Evolutionary conservation across 2,797 vertebrate species (phyloP), one percentile per base, ranked within the genome.

Genomic region (Peromyscus eremicus): DNA sequence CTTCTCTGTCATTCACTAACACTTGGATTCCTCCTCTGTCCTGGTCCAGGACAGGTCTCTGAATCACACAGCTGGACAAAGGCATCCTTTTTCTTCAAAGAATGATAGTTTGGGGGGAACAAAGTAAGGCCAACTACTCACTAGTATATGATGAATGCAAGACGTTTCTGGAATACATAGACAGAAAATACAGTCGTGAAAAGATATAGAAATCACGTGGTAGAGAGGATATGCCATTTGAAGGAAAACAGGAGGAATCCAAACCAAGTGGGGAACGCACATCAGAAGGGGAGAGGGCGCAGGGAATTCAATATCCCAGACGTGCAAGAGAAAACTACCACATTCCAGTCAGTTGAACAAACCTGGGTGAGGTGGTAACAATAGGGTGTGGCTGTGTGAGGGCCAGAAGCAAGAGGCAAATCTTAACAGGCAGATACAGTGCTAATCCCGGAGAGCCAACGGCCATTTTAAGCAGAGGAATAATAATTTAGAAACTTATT

Each of bases 1-100:
- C 32, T 43, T 91, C 88, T 77, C 32, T 81, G 80, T 92, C 64
- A 89, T 57, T 94, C 79, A 91, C 13, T 66, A 79, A 62, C 52
- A 29, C 46, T 66, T 68, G 40, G n/a, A 87, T 68, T 96, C 40
- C 43, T 29, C 1, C 32, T 90, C 49, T 83, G 17, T 49, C 19
- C 60, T 79, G 68, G 49, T 5, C 43, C 3, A 81, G 55, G n/a
- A 55, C 27, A 71, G 77, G 83, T 46, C 60, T 88, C 6, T 80
- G 25, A 11, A 34, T 86, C 34, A 92, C 52, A 92, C 5, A 52
- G 85, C 57, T 95, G 70, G 34, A 40, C 9, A 90, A 73, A 6
- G 9, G 13, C 60, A 75, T 43, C 5, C 90, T 96, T 80, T 80
- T 64, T 34, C 79, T 27, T 95, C 46, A 71, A 91, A 32, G 27